These are phyloP conservation scores for Prunella strophiata DNA, from an alignment of 2,797 vertebrate genomes.

Conservation along the genomic window DNA sequence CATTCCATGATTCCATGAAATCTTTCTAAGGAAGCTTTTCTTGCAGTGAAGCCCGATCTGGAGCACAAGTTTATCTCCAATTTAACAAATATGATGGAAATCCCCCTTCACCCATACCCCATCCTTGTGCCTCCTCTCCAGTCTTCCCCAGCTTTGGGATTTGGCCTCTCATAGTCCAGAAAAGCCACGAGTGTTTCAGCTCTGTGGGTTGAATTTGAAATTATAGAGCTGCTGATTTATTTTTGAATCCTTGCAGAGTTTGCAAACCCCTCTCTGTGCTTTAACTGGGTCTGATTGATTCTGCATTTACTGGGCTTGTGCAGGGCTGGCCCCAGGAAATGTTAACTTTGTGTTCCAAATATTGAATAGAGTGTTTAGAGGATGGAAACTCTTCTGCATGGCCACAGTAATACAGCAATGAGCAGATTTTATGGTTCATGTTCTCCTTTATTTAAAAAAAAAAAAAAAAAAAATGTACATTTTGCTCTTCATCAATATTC, in stretches of 20 bases:
- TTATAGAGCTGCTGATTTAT: background rate
- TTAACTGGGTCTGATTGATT: background rate
- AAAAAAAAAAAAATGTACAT: background rate
- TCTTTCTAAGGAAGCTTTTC: background rate
- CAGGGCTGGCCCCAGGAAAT: background rate
- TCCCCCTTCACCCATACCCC: background rate
- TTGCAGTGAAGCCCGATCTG: background rate
- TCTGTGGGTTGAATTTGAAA: background rate
- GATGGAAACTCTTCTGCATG: background rate
- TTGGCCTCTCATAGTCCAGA: background rate
- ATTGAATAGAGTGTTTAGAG: background rate
- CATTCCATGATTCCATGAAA: background rate
- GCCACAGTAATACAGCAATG: background rate
- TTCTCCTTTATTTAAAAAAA: background rate
- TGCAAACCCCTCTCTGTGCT: background rate
- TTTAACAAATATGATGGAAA: background rate
- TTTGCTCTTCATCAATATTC: background rate
- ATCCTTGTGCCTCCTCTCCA: background rate
- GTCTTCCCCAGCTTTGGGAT: background rate
- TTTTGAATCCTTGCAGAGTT: background rate
- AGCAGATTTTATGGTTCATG: background rate
- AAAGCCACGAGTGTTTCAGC: background rate
- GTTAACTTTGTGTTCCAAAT: background rate
- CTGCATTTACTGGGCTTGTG: background rate
- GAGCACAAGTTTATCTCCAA: background rate